A percentile compares a stretch with the other conserved stretches of the same genome.
phyloP scores from a whole-genome alignment of 2,888 invertebrate species.

The Dione juno region DNA sequence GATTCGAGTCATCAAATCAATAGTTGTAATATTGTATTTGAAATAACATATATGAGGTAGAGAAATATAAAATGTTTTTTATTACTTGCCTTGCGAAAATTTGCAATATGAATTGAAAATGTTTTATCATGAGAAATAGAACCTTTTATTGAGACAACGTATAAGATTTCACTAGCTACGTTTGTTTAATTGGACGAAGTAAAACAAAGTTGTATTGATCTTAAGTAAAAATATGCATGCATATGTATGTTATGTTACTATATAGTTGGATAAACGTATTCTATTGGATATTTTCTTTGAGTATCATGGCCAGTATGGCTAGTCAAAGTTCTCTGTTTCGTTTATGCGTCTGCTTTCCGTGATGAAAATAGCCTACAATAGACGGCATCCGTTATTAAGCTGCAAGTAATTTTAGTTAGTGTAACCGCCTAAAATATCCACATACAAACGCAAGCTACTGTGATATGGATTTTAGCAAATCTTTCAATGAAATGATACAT shows the following conservation, averaged over 20 bases:
- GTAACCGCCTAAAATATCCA: constrained; percentile 40
- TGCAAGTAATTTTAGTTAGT: constrained; percentile 53
- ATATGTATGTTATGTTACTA: background rate
- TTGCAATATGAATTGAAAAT: constrained; percentile 27
- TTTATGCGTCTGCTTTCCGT: constrained; percentile 69
- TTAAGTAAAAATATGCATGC: constrained; percentile 49
- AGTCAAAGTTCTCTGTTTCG: constrained; percentile 53
- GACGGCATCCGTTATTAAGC: constrained; percentile 74
- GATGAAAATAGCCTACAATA: constrained; percentile 80
- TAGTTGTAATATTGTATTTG: background rate
- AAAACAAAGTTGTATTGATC: constrained; percentile 48
- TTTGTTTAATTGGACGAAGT: constrained; percentile 40
- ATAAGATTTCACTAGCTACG: constrained; percentile 23
- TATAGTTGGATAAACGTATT: constrained; percentile 54
- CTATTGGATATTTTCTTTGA: constrained; percentile 63
- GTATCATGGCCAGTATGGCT: constrained; percentile 36
- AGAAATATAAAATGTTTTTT: constrained; percentile 21
- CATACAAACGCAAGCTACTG: constrained; percentile 15
- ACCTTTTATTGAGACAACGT: constrained; percentile 25
- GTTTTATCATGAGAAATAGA: constrained; percentile 21
- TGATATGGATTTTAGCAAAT: background rate
- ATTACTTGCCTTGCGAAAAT: constrained; percentile 17
- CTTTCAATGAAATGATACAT: background rate
- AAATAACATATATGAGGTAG: constrained; percentile 12
- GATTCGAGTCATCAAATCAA: constrained; percentile 4